A percentile compares a stretch with the other conserved stretches of the same genome.
These are phyloP conservation scores for Volucella inflata DNA, from an alignment of 2,888 invertebrate species.

Conservation along the genomic window DNA sequence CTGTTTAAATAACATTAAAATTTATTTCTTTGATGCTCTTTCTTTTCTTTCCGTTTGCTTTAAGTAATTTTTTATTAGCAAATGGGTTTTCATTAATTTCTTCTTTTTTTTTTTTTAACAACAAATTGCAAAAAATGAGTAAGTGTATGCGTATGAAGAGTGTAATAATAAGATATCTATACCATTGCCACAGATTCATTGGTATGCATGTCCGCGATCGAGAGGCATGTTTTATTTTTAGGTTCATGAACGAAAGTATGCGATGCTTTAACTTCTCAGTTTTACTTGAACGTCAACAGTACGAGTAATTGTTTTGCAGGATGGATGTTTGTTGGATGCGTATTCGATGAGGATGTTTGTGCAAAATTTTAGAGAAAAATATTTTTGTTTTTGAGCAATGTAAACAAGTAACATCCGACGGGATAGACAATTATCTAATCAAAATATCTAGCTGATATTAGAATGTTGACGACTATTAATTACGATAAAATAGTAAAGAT, in stretches of 20 bases:
- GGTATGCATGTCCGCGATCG: conserved; percentile 27
- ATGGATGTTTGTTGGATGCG: neutral
- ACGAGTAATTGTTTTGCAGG: neutral
- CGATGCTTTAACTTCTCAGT: conserved; percentile 18
- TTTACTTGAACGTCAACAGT: conserved; percentile 21
- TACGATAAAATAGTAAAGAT: too few relatives aligned
- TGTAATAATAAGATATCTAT: neutral
- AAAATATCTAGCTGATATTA: too few relatives aligned
- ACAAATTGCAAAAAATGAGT: too few relatives aligned
- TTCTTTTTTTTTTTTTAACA: too few relatives aligned
- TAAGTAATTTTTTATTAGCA: too few relatives aligned
- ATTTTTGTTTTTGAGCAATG: too few relatives aligned
- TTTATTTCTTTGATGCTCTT: neutral
- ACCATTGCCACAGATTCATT: conserved; percentile 54
- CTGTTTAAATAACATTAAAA: conserved; percentile 4
- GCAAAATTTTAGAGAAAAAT: too few relatives aligned
- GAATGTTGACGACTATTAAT: too few relatives aligned
- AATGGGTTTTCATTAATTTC: too few relatives aligned
- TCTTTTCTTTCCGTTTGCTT: neutral
- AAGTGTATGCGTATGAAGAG: neutral
- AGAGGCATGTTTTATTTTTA: conserved; percentile 56
- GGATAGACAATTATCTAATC: too few relatives aligned
- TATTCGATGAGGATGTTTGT: neutral
- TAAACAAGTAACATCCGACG: too few relatives aligned
- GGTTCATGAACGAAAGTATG: conserved; percentile 39